These are phyloP conservation scores for Actinia equina DNA, from an alignment of 64 coral and sea anemone species.

Conservation along the genomic window DNA sequence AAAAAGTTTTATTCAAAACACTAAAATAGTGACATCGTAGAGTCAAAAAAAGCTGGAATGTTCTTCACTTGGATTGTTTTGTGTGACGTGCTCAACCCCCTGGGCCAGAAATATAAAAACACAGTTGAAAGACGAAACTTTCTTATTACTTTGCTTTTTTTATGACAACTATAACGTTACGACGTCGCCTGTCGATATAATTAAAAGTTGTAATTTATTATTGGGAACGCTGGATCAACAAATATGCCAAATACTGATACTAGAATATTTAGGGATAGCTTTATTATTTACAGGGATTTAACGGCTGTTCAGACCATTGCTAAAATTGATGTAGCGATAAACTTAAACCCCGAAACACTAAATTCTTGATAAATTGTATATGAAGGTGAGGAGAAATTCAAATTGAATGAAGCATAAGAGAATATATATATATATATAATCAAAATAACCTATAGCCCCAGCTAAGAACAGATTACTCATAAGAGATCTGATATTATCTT, in stretches of 20 bases:
- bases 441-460: too few relatives aligned
- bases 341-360: not conserved
- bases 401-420: not conserved
- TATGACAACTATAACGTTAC: not conserved
- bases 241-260: not conserved
- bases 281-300: not conserved
- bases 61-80: not conserved
- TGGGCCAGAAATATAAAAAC: not conserved
- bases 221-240: not conserved
- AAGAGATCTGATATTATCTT: too few relatives aligned
- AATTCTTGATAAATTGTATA: too few relatives aligned
- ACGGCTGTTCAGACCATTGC: not conserved
- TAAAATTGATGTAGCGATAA: too few relatives aligned
- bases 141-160: slow-evolving; percentile 8
- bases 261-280: not conserved
- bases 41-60: not conserved
- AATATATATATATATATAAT: not conserved
- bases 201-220: not conserved
- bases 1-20: not conserved
- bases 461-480: too few relatives aligned
- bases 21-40: not conserved
- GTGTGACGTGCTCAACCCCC: not conserved
- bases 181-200: not conserved
- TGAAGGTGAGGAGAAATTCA: not conserved
- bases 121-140: not conserved